Percentiles rank a stretch among this genome's conserved stretches.
Evolutionary conservation across 2,113 vertebrate species (phyloP).

Genomic region (Grallaria varia): DNA sequence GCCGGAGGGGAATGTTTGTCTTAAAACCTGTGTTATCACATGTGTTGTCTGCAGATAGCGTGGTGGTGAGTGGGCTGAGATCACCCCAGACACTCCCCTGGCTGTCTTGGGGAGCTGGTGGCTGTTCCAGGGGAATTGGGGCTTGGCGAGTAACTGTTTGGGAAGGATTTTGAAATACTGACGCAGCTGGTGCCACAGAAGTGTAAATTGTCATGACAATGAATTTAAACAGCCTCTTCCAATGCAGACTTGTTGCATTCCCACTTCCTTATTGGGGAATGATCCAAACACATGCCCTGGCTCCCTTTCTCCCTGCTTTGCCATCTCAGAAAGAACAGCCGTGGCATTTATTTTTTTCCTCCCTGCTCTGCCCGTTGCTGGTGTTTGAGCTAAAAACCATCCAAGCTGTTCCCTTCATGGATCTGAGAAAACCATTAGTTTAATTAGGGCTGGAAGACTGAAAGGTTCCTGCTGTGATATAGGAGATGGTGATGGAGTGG

Average conservation of each 20-base stretch:
- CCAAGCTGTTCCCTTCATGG: neutral
- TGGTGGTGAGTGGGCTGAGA: neutral
- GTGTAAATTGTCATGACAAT: slow-evolving; percentile 1
- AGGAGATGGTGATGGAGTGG: neutral
- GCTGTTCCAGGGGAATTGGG: neutral
- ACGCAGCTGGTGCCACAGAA: neutral
- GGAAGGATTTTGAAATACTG: neutral
- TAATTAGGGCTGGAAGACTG: slow-evolving; percentile 29
- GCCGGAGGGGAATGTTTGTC: neutral
- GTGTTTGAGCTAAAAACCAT: neutral
- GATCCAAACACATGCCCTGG: neutral
- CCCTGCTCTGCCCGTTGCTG: neutral
- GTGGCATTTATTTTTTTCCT: neutral
- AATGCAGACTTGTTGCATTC: neutral
- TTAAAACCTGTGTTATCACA: neutral
- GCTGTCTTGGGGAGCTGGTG: neutral
- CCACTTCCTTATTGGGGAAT: neutral
- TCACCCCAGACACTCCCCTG: accelerated
- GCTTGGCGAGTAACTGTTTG: neutral
- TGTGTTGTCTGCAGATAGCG: neutral
- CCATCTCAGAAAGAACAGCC: neutral
- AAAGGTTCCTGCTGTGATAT: neutral
- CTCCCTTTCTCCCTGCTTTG: neutral
- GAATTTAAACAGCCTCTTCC: neutral
- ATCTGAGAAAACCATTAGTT: neutral